Evolutionary conservation across 2,888 invertebrate species (phyloP).

Genomic region (Trachelus iudaicus): DNA sequence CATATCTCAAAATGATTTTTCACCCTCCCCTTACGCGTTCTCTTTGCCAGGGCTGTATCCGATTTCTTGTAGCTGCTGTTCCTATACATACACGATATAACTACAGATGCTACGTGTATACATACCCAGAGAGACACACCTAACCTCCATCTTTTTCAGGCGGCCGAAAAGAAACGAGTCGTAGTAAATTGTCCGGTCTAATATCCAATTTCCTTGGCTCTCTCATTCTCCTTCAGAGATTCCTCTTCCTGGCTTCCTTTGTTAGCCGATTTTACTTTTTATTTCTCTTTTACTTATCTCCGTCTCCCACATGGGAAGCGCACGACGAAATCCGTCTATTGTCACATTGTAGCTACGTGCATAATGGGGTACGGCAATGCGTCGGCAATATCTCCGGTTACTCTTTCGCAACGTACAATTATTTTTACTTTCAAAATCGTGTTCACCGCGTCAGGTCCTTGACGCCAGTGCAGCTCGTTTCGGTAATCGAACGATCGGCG

Average conservation of each 20-base stretch:
- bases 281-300: background rate
- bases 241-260: background rate
- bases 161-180: too few relatives aligned
- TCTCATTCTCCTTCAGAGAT: background rate
- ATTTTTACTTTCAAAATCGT: conserved; percentile 25
- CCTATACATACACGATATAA: too few relatives aligned
- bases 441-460: conserved; percentile 11
- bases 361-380: conserved; percentile 16
- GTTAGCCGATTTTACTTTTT: background rate
- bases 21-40: background rate
- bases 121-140: too few relatives aligned
- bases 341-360: conserved; percentile 32
- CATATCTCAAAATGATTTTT: background rate
- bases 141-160: too few relatives aligned
- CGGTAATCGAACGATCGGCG: background rate
- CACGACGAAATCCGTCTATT: conserved; percentile 16
- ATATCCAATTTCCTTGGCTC: background rate
- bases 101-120: too few relatives aligned
- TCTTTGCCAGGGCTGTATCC: background rate
- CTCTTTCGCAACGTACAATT: conserved; percentile 14
- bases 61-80: too few relatives aligned
- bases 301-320: background rate
- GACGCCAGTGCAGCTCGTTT: background rate
- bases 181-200: too few relatives aligned
- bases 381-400: conserved; percentile 3